Conservation (phyloP, 2,888 invertebrate genomes). For the Limnephilus marmoratus region DNA sequence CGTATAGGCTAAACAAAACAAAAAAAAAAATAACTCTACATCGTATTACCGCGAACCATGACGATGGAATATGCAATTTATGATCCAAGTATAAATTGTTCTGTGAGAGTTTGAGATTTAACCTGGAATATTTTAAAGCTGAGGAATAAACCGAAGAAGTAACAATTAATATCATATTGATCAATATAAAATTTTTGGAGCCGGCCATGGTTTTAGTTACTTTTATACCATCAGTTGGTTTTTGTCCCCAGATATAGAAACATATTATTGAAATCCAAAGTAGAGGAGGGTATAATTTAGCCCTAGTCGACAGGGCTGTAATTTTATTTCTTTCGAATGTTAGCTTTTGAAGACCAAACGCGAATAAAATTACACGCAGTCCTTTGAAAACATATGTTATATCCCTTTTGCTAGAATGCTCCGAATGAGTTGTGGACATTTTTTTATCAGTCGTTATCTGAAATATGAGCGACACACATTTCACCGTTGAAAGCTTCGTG, state of each 20-base stretch:
- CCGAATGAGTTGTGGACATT: background rate
- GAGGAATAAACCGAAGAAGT: background rate
- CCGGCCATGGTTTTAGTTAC: background rate
- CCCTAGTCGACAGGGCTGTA: background rate
- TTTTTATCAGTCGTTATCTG: too few relatives aligned
- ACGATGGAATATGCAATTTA: background rate
- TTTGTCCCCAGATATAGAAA: background rate
- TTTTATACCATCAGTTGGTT: background rate
- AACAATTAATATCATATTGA: background rate
- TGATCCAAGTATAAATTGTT: background rate
- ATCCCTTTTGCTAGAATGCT: background rate
- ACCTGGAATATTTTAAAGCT: background rate
- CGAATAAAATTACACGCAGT: background rate
- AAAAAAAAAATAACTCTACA: background rate
- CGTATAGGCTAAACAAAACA: background rate
- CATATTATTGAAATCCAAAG: background rate
- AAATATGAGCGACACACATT: too few relatives aligned
- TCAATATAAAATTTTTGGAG: background rate
- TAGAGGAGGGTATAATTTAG: background rate
- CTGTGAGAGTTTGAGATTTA: background rate
- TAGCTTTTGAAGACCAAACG: background rate
- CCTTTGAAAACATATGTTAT: background rate
- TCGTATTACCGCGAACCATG: background rate
- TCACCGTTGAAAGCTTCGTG: background rate
- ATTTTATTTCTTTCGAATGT: background rate